A percentile compares a stretch with the other conserved stretches of the same genome.
Evolutionary conservation across 2,797 vertebrate species (phyloP).

Genomic region (Bovichtus diacanthus): DNA sequence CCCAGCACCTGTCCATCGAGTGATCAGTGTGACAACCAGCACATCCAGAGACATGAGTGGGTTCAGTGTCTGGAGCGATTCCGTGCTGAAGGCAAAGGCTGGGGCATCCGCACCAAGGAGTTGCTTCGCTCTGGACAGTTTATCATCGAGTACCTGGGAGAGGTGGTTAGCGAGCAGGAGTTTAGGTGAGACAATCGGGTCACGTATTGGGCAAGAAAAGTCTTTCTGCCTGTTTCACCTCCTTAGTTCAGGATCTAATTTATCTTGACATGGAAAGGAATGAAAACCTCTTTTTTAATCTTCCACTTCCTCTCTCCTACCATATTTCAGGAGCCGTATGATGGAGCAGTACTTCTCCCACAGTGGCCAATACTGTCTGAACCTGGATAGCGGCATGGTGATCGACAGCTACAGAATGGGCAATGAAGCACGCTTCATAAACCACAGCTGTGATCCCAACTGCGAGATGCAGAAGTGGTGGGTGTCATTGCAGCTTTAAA

Average conservation of each 20-base stretch:
- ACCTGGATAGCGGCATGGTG: slow-evolving; percentile 98
- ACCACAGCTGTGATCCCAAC: slow-evolving; percentile 99
- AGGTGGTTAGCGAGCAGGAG: slow-evolving; percentile 98
- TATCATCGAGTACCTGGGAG: slow-evolving; percentile 98
- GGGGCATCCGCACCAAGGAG: slow-evolving; percentile 98
- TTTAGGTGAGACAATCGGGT: slow-evolving; percentile 88
- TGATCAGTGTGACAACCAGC: slow-evolving; percentile 95
- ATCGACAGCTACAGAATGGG: slow-evolving; percentile 99
- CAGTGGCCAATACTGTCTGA: slow-evolving; percentile 99
- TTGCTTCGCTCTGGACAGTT: slow-evolving; percentile 94
- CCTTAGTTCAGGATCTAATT: neutral
- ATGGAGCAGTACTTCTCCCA: slow-evolving; percentile 99
- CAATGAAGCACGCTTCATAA: slow-evolving; percentile 99
- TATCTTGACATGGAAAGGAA: slow-evolving; percentile 4
- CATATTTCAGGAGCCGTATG: slow-evolving; percentile 92
- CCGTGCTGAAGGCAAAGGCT: slow-evolving; percentile 96
- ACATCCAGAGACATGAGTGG: slow-evolving; percentile 98
- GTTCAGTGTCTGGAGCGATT: slow-evolving; percentile 98
- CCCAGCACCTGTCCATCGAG: slow-evolving; percentile 94
- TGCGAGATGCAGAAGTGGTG: slow-evolving; percentile 99
- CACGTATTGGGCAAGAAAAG: neutral
- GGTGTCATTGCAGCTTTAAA: slow-evolving; percentile 66
- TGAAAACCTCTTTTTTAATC: slow-evolving; percentile 8
- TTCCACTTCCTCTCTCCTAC: neutral
- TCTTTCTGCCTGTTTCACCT: neutral